Conservation (phyloP, 2,888 invertebrate species). For the Pristionchus entomophagus region DNA sequence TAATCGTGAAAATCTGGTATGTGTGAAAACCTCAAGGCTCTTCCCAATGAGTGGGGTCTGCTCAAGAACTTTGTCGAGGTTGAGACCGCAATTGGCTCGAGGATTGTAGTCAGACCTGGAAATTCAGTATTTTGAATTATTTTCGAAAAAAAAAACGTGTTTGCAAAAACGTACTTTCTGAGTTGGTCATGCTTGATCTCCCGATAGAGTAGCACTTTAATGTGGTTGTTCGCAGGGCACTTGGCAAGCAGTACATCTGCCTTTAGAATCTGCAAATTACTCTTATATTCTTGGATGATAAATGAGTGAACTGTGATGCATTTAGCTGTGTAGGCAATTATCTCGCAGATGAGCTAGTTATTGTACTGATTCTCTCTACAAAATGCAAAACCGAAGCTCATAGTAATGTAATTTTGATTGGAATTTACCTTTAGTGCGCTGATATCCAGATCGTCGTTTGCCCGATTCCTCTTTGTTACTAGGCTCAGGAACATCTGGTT, state of each 20-base stretch:
- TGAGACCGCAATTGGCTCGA: background rate
- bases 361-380: too few relatives aligned
- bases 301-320: too few relatives aligned
- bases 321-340: too few relatives aligned
- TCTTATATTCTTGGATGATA: too few relatives aligned
- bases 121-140: background rate
- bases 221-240: background rate
- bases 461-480: background rate
- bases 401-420: background rate
- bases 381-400: background rate
- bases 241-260: too few relatives aligned
- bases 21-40: background rate
- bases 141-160: background rate
- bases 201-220: slow-evolving; percentile 11
- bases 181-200: slow-evolving; percentile 40
- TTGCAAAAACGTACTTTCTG: background rate
- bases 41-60: background rate
- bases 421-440: background rate
- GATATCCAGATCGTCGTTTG: background rate
- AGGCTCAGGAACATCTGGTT: slow-evolving; percentile 11
- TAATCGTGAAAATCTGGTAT: background rate
- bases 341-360: too few relatives aligned
- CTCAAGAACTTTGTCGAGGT: background rate
- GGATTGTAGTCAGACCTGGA: slow-evolving; percentile 31
- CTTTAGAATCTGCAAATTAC: background rate